Percentiles rank a stretch among this genome's conserved stretches.
Conservation (phyloP, 2,888 invertebrate genomes). For the Malachius bipustulatus region DNA sequence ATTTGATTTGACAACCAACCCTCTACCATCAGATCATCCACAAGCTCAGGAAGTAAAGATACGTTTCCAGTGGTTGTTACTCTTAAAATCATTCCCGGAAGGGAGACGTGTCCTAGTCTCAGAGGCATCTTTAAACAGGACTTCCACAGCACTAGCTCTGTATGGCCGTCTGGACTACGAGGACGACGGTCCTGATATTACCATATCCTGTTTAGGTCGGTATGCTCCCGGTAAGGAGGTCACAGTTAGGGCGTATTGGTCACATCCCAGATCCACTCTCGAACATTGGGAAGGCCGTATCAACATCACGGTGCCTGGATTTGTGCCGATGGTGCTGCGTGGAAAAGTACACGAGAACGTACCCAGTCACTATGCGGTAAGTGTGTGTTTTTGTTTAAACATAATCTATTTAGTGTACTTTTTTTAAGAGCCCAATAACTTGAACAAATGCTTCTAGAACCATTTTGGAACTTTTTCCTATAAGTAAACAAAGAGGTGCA, state of each 20-base stretch:
- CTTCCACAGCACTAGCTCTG: conserved; percentile 54
- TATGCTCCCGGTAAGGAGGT: conserved; percentile 52
- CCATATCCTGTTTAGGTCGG: conserved; percentile 39
- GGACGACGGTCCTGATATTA: conserved; percentile 43
- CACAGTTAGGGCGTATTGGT: conserved; percentile 43
- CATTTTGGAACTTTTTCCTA: too few relatives aligned
- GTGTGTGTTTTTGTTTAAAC: too few relatives aligned
- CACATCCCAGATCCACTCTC: conserved; percentile 52
- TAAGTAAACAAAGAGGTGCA: too few relatives aligned
- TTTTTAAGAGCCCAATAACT: too few relatives aligned
- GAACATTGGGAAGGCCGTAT: conserved; percentile 57
- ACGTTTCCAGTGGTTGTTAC: conserved; percentile 44
- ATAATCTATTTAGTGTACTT: too few relatives aligned
- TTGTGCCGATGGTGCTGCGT: conserved; percentile 55
- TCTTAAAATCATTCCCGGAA: conserved; percentile 34
- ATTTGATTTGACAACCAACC: conserved; percentile 57
- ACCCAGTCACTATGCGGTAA: conserved; percentile 56
- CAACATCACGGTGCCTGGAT: conserved; percentile 62
- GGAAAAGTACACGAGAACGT: conserved; percentile 56
- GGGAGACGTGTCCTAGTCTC: conserved; percentile 48
- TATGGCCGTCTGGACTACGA: conserved; percentile 44
- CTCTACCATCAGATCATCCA: conserved; percentile 41
- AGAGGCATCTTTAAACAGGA: conserved; percentile 49
- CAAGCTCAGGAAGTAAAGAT: conserved; percentile 45
- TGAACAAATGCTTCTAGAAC: too few relatives aligned